Percentiles rank a stretch among this genome's conserved stretches.
Conservation (phyloP, 2,888 invertebrate species). For the Agriopis marginaria region DNA sequence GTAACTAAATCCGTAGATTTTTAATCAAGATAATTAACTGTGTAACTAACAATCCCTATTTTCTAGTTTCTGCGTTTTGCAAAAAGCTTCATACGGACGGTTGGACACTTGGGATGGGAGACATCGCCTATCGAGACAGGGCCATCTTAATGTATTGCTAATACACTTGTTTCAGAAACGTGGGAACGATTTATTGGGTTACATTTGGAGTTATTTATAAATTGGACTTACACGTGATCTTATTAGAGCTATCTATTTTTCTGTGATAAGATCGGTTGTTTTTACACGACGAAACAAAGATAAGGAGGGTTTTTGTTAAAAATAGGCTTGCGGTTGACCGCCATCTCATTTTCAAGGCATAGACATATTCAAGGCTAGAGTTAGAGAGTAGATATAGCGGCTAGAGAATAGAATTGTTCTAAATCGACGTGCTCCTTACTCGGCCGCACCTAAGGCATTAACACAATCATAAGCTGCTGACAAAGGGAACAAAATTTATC, state of each 20-base stretch:
- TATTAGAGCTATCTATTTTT: neutral
- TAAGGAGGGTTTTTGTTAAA: too few relatives aligned
- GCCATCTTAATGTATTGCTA: constrained; percentile 23
- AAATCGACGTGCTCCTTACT: too few relatives aligned
- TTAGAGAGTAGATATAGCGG: too few relatives aligned
- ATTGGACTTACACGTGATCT: neutral
- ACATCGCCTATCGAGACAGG: constrained; percentile 18
- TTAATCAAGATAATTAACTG: neutral
- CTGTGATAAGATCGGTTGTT: too few relatives aligned
- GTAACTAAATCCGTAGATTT: neutral
- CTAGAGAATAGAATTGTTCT: too few relatives aligned
- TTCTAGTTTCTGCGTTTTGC: constrained; percentile 1
- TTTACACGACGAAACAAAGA: too few relatives aligned
- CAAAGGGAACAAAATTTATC: too few relatives aligned
- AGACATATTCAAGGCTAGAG: too few relatives aligned
- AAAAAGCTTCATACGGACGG: constrained; percentile 19
- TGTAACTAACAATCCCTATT: constrained; percentile 1
- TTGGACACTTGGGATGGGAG: constrained; percentile 20
- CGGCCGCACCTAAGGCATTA: too few relatives aligned
- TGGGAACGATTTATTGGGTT: constrained; percentile 1
- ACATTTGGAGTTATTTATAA: neutral
- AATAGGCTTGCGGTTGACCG: too few relatives aligned
- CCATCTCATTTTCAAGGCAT: too few relatives aligned
- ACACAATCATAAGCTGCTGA: too few relatives aligned
- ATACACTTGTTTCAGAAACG: constrained; percentile 11